phyloP scores from a whole-genome alignment of 2,797 vertebrate genomes.

The Coregonus ussuriensis region DNA sequence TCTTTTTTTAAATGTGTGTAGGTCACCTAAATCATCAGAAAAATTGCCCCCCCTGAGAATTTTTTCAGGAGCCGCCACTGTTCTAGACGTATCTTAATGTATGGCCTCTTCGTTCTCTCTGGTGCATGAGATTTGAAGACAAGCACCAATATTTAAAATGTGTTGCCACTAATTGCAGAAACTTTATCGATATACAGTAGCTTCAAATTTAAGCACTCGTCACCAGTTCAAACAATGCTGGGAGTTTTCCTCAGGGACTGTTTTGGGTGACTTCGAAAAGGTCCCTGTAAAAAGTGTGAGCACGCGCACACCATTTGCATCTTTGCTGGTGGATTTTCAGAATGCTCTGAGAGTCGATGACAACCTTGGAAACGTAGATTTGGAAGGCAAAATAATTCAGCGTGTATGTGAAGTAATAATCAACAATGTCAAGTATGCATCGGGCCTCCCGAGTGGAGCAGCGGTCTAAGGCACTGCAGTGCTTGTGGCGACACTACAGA shows the following conservation, averaged over 20 bases:
- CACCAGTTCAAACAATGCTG: slow-evolving; percentile 35
- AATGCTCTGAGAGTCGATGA: slow-evolving; percentile 8
- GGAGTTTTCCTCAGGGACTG: slow-evolving; percentile 25
- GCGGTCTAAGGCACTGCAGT: too few relatives aligned
- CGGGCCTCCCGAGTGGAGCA: neutral
- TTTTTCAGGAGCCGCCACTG: too few relatives aligned
- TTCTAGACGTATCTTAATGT: slow-evolving; percentile 14
- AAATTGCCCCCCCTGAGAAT: too few relatives aligned
- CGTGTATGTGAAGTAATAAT: slow-evolving; percentile 13
- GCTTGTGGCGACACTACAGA: too few relatives aligned
- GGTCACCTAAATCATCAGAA: too few relatives aligned
- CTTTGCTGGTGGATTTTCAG: too few relatives aligned
- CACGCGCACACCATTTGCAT: slow-evolving; percentile 18
- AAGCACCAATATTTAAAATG: slow-evolving; percentile 13
- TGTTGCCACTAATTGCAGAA: slow-evolving; percentile 14
- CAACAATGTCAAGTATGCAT: slow-evolving; percentile 20
- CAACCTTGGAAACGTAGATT: neutral
- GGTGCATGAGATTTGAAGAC: slow-evolving; percentile 22
- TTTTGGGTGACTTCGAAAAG: slow-evolving; percentile 34
- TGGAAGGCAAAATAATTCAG: slow-evolving; percentile 15
- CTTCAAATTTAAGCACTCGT: slow-evolving; percentile 14
- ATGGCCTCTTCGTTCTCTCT: slow-evolving; percentile 25
- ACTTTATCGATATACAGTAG: slow-evolving; percentile 16
- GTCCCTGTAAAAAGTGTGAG: slow-evolving; percentile 5
- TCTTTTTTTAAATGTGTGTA: too few relatives aligned